Base-by-base conservation (phyloP, 2,888 invertebrate species). In the Allophyes oxyacanthae region DNA sequence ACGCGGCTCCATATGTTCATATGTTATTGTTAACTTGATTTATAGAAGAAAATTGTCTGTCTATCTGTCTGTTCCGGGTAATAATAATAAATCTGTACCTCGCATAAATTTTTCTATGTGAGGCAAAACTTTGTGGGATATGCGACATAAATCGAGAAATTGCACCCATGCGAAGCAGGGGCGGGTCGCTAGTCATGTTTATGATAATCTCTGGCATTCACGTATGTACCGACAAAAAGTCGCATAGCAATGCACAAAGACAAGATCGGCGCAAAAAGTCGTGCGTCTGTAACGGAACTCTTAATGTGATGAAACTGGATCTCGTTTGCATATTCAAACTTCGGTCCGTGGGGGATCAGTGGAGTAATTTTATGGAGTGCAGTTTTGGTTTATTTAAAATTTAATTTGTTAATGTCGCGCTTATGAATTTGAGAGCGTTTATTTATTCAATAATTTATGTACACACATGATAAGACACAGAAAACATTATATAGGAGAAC, bases 261-360 rank as follows among this genome's bases (percentile, higher is more conserved):
- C 48, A 32, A 51, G 59, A 65, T 45, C 60, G 15, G 52, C 25
- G 42, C 66, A 66, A 66, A 71, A 65, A 65, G 72, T 66, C 66
- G 72, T 66, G 72, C 48, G 52, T 49, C 15, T 32, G 28, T 66
- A 66, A 66, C 72, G 72, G 66, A 14, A 50, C 32, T 28, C 28
- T 58, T 64, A 70, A 52, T 45, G 43, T 64, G 42, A 58, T 66
- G 59, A 53, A 53, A 53, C 34, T 50, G 44, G 52, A 65, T 8
- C 44, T 49, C 26, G 33, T 71, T 65, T 57, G 66, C 72, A 70
- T 64, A 55, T 13, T 34, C 25, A 37, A 44, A 30, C 32, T 30
- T 30, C 28, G 43, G 25, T 38, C 58, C 42, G 37, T 34, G 1
- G 59, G 65, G 65, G 54, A 34, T 36, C n/a, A 13, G 13, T 8